Conservation (phyloP, 2,113 vertebrate genomes). For the Chionodraco myersi region DNA sequence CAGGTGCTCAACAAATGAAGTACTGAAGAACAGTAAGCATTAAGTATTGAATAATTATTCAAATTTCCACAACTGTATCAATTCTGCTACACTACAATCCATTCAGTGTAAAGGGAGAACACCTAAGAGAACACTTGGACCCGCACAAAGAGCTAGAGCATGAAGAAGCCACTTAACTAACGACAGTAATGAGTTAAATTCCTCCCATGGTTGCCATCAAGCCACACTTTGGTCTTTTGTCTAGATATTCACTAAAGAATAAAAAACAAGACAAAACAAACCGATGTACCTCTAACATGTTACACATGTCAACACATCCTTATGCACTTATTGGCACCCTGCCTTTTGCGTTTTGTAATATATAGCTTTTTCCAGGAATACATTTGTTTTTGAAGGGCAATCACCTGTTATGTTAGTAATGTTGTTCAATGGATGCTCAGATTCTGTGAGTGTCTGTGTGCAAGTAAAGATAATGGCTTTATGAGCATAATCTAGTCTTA, state of each 20-base stretch:
- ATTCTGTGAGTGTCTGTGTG: slow-evolving; percentile 11
- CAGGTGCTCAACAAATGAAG: background rate
- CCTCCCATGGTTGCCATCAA: slow-evolving; percentile 24
- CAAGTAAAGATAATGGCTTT: slow-evolving; percentile 49
- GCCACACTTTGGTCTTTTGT: slow-evolving; percentile 24
- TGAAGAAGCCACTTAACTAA: slow-evolving; percentile 28
- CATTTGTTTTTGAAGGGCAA: slow-evolving; percentile 28
- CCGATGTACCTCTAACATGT: background rate
- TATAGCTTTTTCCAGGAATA: background rate
- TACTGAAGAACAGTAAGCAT: background rate
- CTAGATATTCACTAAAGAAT: slow-evolving; percentile 5
- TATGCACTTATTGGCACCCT: background rate
- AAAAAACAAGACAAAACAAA: background rate
- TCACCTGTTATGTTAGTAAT: slow-evolving; percentile 8
- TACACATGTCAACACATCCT: background rate
- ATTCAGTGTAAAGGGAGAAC: slow-evolving; percentile 7
- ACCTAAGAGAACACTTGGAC: slow-evolving; percentile 22
- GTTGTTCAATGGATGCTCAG: slow-evolving; percentile 15
- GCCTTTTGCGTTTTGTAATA: background rate
- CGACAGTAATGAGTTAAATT: slow-evolving; percentile 42
- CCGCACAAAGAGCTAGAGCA: slow-evolving; percentile 19
- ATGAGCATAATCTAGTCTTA: slow-evolving; percentile 56
- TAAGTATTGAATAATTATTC: background rate
- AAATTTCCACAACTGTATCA: background rate
- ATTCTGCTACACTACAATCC: background rate